Base-by-base conservation (phyloP, 2,113 vertebrate genomes). In the Ochotona curzoniae region DNA sequence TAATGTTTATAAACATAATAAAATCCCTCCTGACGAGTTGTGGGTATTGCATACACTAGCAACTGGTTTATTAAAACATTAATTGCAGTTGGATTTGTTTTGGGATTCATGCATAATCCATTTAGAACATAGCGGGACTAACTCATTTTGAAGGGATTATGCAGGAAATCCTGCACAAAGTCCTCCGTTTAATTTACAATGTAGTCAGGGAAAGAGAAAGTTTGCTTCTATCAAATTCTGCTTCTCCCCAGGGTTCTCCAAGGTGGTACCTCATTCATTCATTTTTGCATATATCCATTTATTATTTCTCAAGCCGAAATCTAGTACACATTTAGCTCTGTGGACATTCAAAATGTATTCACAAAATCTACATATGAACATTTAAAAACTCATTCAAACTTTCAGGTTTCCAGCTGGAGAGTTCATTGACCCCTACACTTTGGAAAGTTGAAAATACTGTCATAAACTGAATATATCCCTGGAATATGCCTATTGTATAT, bases 81-180 rank as follows among this genome's bases (percentile, higher is more conserved):
- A 98, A 98, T 98, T 98, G 98, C 97, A 96, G 97, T 96, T 98
- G 98, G 98, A 97, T 98, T 98, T 98, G 97, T 96, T 97, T 97
- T 97, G 97, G 97, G 98, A 97, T 98, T 98, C 97, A 93, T 93
- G 96, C 96, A 97, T 98, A 98, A 98, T 98, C 98, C 98, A 98
- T 98, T 98, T 98, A 98, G 98, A 97, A 97, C 98, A 98, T 97
- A 97, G 96, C 98, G 80, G 97, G 98, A 97, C 97, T 97, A 96
- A 98, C 97, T 98, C 97, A 98, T 98, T 98, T 98, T 97, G 97
- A 98, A 98, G 97, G 97, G 98, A 98, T 98, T 98, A 98, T 96
- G 96, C 97, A 97, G 90, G 96, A 98, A 98, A 98, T 98, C 96
- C 97, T 97, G 96, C 96, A 97, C 91, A 96, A 98, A 97, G 96